phyloP scores from a whole-genome alignment of 2,113 vertebrate species.

The Brachirus orientalis region DNA sequence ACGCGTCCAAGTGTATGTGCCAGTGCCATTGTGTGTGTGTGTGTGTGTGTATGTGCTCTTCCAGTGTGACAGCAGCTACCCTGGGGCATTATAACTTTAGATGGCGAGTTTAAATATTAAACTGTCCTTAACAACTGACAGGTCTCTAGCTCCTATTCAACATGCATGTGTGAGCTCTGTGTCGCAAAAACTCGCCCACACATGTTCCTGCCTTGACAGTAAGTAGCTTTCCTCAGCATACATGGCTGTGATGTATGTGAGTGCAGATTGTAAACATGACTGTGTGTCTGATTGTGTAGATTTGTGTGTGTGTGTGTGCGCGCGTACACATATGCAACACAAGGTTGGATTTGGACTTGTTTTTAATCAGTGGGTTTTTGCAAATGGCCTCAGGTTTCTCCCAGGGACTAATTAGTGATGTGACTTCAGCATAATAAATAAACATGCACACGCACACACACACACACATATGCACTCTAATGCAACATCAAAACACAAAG shows the following conservation, averaged over 20 bases:
- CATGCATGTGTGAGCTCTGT: slow-evolving; percentile 41
- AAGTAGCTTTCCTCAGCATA: slow-evolving; percentile 72
- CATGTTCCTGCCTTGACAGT: slow-evolving; percentile 71
- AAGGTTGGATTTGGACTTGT: slow-evolving; percentile 79
- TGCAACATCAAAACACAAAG: slow-evolving; percentile 58
- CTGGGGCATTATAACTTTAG: slow-evolving; percentile 67
- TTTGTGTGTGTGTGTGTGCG: slow-evolving; percentile 5
- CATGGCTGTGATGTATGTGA: slow-evolving; percentile 38
- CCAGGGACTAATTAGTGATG: slow-evolving; percentile 84
- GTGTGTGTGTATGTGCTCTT: slow-evolving; percentile 10
- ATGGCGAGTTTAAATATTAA: slow-evolving; percentile 78
- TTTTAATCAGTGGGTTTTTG: slow-evolving; percentile 84
- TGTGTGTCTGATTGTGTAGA: slow-evolving; percentile 5
- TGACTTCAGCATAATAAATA: slow-evolving; percentile 81
- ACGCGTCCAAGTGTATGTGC: slow-evolving; percentile 18
- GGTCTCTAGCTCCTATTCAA: slow-evolving; percentile 64
- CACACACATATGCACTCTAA: slow-evolving; percentile 33
- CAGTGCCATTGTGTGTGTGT: slow-evolving; percentile 4
- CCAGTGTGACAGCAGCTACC: slow-evolving; percentile 61
- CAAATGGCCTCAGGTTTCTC: slow-evolving; percentile 81
- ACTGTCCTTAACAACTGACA: slow-evolving; percentile 73
- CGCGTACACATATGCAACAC: slow-evolving; percentile 42
- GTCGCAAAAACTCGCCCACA: slow-evolving; percentile 72
- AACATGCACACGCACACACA: slow-evolving; percentile 50
- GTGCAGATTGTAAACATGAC: slow-evolving; percentile 26